Percentiles rank a stretch among this genome's conserved stretches.
Evolutionary conservation across 2,888 invertebrate species (phyloP).

Genomic region (Zaprionus lineosus): DNA sequence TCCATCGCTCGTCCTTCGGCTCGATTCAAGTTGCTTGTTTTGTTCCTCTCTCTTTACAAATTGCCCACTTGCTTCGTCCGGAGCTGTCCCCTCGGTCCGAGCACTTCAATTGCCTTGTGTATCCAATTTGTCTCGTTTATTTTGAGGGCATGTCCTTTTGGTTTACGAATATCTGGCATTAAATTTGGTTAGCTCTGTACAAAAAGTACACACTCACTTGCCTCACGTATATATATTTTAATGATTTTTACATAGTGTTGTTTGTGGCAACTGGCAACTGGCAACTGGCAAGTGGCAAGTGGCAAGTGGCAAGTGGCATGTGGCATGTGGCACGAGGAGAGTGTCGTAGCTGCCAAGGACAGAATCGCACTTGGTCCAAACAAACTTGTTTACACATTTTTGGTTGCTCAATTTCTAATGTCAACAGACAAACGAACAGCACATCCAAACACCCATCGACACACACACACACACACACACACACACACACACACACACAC

Average conservation of each 20-base stretch:
- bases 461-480: constrained; percentile 3
- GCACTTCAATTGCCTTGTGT: constrained; percentile 30
- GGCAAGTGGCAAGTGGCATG: constrained; percentile 7
- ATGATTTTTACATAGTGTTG: constrained; percentile 20
- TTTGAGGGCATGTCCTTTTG: constrained; percentile 43
- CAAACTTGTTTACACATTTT: constrained; percentile 77
- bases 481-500: constrained; percentile 20
- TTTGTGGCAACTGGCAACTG: constrained; percentile 38
- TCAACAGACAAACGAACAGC: constrained; percentile 65
- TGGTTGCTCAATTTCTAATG: constrained; percentile 75
- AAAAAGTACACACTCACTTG: constrained; percentile 9
- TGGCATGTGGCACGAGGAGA: background rate
- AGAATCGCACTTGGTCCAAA: constrained; percentile 68
- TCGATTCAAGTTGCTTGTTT: constrained; percentile 1
- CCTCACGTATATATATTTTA: background rate
- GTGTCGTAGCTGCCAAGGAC: constrained; percentile 52
- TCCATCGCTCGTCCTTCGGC: constrained; percentile 2
- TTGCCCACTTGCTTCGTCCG: constrained; percentile 22
- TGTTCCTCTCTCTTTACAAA: constrained; percentile 18
- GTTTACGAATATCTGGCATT: constrained; percentile 32
- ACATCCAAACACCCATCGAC: constrained; percentile 6
- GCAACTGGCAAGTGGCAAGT: too few relatives aligned
- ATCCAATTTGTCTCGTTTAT: constrained; percentile 57
- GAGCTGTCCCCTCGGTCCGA: constrained; percentile 27
- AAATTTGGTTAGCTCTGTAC: constrained; percentile 30